A percentile compares a stretch with the other conserved stretches of the same genome.
phyloP scores from a whole-genome alignment of 2,113 vertebrate species.

The Antechinus flavipes region DNA sequence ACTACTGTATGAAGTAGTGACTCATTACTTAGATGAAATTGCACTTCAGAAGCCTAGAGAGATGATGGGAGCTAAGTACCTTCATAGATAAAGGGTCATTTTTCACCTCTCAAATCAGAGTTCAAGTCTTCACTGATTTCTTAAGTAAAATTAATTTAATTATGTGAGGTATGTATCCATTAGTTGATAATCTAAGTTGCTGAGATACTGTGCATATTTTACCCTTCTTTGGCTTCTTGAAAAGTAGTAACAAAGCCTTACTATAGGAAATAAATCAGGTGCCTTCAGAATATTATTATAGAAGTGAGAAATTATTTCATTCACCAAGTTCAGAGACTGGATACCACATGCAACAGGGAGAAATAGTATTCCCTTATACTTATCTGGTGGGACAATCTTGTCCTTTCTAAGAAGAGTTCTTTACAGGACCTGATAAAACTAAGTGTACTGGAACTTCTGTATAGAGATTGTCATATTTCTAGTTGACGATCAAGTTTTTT shows the following conservation, averaged over 20 bases:
- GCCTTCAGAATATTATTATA: neutral
- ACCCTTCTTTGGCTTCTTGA: conserved; percentile 77
- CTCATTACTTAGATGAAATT: conserved; percentile 82
- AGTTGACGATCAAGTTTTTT: neutral
- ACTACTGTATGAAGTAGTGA: conserved; percentile 71
- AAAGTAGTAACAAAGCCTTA: conserved; percentile 60
- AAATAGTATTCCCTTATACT: neutral
- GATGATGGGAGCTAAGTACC: conserved; percentile 78
- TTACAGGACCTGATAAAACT: neutral
- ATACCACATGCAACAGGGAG: neutral
- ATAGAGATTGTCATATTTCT: neutral
- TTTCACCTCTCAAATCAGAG: conserved; percentile 84
- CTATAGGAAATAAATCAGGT: conserved; percentile 61
- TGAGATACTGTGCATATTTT: conserved; percentile 81
- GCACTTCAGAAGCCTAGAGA: conserved; percentile 77
- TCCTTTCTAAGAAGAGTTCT: neutral
- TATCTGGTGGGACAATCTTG: neutral
- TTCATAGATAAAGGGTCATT: conserved; percentile 84
- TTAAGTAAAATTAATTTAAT: conserved; percentile 88
- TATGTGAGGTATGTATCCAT: conserved; percentile 84
- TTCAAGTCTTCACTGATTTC: conserved; percentile 83
- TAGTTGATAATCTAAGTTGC: conserved; percentile 83
- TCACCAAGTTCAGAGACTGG: neutral
- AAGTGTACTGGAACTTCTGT: neutral
- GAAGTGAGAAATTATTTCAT: neutral